A percentile compares a stretch with the other conserved stretches of the same genome.
These are phyloP conservation scores for Zaprionus africanus DNA, from an alignment of 1,140 invertebrate genomes.

Conservation along the genomic window DNA sequence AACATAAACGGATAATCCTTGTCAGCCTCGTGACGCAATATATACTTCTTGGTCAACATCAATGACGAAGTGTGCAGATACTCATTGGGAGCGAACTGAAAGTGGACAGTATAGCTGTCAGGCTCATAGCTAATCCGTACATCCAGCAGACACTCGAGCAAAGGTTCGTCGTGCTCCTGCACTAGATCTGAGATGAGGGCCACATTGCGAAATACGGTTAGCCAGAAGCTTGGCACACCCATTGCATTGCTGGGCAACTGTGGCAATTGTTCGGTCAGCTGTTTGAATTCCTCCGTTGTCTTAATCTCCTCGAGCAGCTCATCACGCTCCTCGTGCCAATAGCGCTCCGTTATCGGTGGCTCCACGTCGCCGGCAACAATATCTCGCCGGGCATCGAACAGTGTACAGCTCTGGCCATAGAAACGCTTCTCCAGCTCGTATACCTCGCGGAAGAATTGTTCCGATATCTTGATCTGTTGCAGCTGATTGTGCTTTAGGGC, in stretches of 20 bases:
- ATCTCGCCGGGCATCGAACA: conserved; percentile 92
- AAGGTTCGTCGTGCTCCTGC: conserved; percentile 96
- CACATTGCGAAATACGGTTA: conserved; percentile 97
- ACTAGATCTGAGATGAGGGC: conserved; percentile 95
- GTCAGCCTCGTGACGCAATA: conserved; percentile 96
- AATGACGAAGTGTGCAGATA: conserved; percentile 96
- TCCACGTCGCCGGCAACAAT: conserved; percentile 93
- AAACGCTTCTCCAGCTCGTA: conserved; percentile 97
- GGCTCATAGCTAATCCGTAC: conserved; percentile 91
- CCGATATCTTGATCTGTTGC: conserved; percentile 94
- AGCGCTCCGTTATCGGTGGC: conserved; percentile 93
- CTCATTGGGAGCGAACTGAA: conserved; percentile 96
- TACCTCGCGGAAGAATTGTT: conserved; percentile 96
- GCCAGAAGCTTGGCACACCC: conserved; percentile 98
- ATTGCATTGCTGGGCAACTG: conserved; percentile 86
- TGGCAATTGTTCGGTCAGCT: conserved; percentile 44
- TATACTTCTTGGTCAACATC: conserved; percentile 96
- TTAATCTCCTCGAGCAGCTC: conserved; percentile 55
- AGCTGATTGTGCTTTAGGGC: conserved; percentile 97
- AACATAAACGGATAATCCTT: conserved; percentile 96
- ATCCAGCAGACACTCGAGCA: conserved; percentile 95
- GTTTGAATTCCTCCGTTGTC: conserved; percentile 81
- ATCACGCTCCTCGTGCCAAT: conserved; percentile 90
- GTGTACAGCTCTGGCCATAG: conserved; percentile 90
- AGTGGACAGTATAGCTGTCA: conserved; percentile 89